phyloP scores from a whole-genome alignment of 2,113 vertebrate genomes.

The Ictidomys tridecemlineatus region DNA sequence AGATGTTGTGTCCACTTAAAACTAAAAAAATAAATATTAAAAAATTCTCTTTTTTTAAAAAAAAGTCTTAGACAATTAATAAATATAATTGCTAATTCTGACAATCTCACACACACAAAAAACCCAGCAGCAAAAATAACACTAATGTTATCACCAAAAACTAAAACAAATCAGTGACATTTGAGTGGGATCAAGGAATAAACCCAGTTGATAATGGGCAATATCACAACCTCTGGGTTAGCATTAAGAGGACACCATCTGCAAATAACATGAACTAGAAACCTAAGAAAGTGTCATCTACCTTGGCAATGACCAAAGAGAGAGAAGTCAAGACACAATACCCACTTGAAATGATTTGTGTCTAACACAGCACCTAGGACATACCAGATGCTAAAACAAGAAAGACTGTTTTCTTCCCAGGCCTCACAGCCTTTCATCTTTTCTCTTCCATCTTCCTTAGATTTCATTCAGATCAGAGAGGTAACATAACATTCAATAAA shows the following conservation, averaged over 20 bases:
- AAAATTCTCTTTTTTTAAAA: too few species aligned
- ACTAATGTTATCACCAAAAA: neutral
- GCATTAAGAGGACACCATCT: neutral
- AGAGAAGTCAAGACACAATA: neutral
- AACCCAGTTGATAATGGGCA: neutral
- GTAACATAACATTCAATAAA: neutral
- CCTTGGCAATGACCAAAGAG: neutral
- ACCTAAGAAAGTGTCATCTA: neutral
- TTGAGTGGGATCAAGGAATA: neutral
- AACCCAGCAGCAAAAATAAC: slow-evolving; percentile 23
- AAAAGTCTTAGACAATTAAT: neutral
- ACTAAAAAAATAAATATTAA: too few species aligned
- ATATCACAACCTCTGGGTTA: neutral
- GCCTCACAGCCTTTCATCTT: neutral
- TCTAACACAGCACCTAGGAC: neutral
- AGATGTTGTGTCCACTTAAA: too few species aligned
- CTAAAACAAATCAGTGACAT: neutral
- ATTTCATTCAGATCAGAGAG: neutral
- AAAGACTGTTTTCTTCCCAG: neutral
- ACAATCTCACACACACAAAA: slow-evolving; percentile 9
- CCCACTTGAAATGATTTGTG: neutral
- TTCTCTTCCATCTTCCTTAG: neutral
- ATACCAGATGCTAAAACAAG: neutral
- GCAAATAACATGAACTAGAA: neutral
- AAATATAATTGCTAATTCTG: slow-evolving; percentile 2